phyloP scores from a whole-genome alignment of 53 echinoderm and acorn worm species.

The Arbacia lixula region DNA sequence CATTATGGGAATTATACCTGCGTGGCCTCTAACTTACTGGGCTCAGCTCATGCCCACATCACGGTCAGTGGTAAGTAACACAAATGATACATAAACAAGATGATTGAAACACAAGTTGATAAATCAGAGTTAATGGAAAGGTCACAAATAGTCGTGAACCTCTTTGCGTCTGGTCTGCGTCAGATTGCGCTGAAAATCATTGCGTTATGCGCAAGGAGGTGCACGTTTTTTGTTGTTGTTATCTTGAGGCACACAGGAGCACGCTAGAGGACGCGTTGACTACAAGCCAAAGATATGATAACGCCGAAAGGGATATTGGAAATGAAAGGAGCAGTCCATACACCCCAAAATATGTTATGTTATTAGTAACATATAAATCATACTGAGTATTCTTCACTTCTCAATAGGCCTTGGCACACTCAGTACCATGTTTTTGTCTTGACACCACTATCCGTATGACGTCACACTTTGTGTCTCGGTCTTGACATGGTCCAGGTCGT shows the following conservation, averaged over 20 bases:
- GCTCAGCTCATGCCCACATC: constrained; percentile 29
- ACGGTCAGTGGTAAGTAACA: constrained; percentile 41
- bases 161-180: no score
- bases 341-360: no score
- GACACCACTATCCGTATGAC: background rate
- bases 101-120: no score
- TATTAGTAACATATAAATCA: background rate
- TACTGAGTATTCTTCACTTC: background rate
- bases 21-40: constrained; percentile 37
- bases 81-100: no score
- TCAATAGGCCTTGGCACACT: background rate
- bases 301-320: no score
- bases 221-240: background rate
- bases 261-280: no score
- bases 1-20: constrained; percentile 63
- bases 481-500: background rate
- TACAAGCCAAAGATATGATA: no score
- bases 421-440: background rate
- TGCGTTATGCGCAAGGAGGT: no score
- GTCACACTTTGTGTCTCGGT: background rate
- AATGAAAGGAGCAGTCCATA: no score
- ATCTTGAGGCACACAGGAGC: background rate
- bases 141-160: no score
- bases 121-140: no score
- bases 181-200: no score